Conservation (phyloP, 2,797 vertebrate species). For the Sarcophilus harrisii region DNA sequence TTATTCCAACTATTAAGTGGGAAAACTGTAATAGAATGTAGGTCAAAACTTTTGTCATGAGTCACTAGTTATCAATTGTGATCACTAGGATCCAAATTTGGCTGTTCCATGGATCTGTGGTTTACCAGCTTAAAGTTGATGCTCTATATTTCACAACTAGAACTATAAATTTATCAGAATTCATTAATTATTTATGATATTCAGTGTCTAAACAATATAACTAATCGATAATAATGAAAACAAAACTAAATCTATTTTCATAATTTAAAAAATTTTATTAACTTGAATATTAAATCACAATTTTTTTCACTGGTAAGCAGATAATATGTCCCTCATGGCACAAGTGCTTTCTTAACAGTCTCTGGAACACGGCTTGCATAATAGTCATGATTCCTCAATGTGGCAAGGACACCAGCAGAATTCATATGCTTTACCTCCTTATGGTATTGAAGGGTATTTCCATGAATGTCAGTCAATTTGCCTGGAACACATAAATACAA, state of each 20-base stretch:
- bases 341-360: constrained; percentile 90
- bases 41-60: background rate
- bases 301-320: constrained; percentile 25
- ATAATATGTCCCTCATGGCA: constrained; percentile 80
- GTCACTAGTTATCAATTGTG: background rate
- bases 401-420: constrained; percentile 94
- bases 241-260: constrained; percentile 59
- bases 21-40: constrained; percentile 19
- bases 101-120: background rate
- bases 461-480: constrained; percentile 94
- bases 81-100: background rate
- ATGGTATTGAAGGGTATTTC: constrained; percentile 92
- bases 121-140: background rate
- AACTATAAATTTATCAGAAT: constrained; percentile 15
- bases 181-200: constrained; percentile 59
- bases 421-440: constrained; percentile 97
- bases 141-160: constrained; percentile 25
- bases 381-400: constrained; percentile 93
- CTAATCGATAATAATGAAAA: constrained; percentile 52
- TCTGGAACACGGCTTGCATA: constrained; percentile 92
- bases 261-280: constrained; percentile 43
- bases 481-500: constrained; percentile 84
- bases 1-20: constrained; percentile 28
- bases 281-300: constrained; percentile 37
- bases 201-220: constrained; percentile 65